Percentiles rank a stretch among this genome's conserved stretches.
Evolutionary conservation across 2,888 invertebrate genomes (phyloP).

Genomic region (Tachina fera): DNA sequence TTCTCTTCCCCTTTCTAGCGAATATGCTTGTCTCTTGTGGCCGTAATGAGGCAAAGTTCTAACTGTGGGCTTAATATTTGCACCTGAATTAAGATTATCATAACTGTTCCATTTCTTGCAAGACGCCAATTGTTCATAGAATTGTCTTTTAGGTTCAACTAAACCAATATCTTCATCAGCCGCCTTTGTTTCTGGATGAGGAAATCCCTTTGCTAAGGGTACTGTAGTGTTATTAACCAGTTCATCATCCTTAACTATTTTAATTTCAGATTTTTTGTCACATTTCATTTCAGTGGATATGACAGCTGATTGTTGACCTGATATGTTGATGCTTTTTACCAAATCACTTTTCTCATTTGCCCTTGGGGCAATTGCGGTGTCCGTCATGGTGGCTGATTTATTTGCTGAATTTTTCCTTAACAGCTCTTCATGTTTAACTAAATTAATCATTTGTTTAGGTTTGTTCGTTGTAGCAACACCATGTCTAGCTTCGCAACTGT

Average conservation of each 20-base stretch:
- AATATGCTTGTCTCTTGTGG: slow-evolving; percentile 75
- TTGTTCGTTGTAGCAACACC: slow-evolving; percentile 29
- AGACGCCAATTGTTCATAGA: slow-evolving; percentile 78
- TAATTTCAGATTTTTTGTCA: not conserved
- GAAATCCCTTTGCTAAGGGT: slow-evolving; percentile 76
- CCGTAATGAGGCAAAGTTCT: not conserved
- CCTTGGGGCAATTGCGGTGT: slow-evolving; percentile 62
- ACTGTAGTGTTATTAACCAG: slow-evolving; percentile 53
- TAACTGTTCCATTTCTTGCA: slow-evolving; percentile 70
- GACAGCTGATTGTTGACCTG: slow-evolving; percentile 2
- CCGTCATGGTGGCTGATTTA: slow-evolving; percentile 52
- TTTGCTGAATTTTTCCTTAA: slow-evolving; percentile 50
- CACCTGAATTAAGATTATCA: slow-evolving; percentile 65
- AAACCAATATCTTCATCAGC: slow-evolving; percentile 80
- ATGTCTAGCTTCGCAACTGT: not conserved
- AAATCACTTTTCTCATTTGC: slow-evolving; percentile 54
- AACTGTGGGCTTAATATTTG: not conserved
- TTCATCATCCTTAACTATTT: slow-evolving; percentile 11
- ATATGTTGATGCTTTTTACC: slow-evolving; percentile 14
- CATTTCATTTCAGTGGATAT: not conserved
- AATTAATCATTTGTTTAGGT: slow-evolving; percentile 63
- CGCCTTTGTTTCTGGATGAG: slow-evolving; percentile 79
- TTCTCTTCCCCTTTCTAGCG: slow-evolving; percentile 77
- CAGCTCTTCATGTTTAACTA: slow-evolving; percentile 54
- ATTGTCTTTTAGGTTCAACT: slow-evolving; percentile 79